These are phyloP conservation scores for Cotesia typhae DNA, from an alignment of 1,140 invertebrate species.

Conservation along the genomic window DNA sequence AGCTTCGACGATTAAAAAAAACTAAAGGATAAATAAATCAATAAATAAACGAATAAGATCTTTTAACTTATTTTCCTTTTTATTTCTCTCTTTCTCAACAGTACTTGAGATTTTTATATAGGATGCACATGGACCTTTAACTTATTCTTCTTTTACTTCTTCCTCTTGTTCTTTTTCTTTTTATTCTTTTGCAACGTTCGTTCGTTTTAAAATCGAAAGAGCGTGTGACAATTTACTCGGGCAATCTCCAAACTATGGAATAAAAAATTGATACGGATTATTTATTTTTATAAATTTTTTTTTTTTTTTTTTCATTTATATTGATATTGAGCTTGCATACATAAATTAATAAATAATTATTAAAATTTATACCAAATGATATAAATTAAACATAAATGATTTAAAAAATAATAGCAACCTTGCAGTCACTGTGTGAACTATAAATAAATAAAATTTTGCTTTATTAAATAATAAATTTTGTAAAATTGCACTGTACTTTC, in stretches of 20 bases:
- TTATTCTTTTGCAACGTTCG: slow-evolving; percentile 1
- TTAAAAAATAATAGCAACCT: no score
- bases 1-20: slow-evolving; percentile 22
- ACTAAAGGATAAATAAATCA: slow-evolving; percentile 28
- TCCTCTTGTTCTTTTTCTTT: neutral
- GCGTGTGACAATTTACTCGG: slow-evolving; percentile 67
- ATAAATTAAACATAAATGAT: no score
- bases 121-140: neutral
- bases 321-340: neutral
- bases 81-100: slow-evolving; percentile 11
- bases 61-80: slow-evolving; percentile 14
- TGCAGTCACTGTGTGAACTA: no score
- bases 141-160: no score
- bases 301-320: slow-evolving; percentile 7
- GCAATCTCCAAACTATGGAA: slow-evolving; percentile 50
- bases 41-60: slow-evolving; percentile 37
- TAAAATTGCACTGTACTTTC: no score
- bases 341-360: no score
- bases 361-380: no score
- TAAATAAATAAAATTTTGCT: no score
- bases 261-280: slow-evolving; percentile 17
- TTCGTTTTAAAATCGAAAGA: slow-evolving; percentile 50
- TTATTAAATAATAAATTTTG: no score
- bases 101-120: neutral
- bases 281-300: slow-evolving; percentile 25